Evolutionary conservation across 2,888 invertebrate species (phyloP), one percentile per base, ranked within the genome.

Genomic region (Polydrusus cervinus): DNA sequence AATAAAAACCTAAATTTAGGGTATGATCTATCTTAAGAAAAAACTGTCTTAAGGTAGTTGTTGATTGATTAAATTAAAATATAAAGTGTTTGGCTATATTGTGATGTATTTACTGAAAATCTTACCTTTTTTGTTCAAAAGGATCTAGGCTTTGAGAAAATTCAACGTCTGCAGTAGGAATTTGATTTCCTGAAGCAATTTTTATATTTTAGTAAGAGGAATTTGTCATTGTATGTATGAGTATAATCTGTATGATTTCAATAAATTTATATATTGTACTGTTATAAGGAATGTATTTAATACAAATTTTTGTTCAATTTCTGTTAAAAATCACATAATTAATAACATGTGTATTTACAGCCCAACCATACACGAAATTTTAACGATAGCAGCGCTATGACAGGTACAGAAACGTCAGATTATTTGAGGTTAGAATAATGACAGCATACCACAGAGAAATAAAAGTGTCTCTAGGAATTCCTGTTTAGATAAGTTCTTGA

Each of bases 321-420:
- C 62, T 47, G 57, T 76, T 78, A 64, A 75, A 73, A 79, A 79
- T 78, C 76, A 79, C 79, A 79, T 79, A 78, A 79, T 78, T 78
- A 78, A 64, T 75, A 79, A 78, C 79, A 79, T 79, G 74, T 79
- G 79, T 77, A 68, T 45, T 60, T 55, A 74, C 68, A 47, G 16
- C 47, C 70, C 40, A 60, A 49, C 61, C 64, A 72, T 66, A 47
- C 68, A 55, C 43, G 14, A 61, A 65, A 60, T 57, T 49, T 49
- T 20, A 51, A 60, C 25, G 53, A 65, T 30, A 65, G 18, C 30
- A 49, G 45, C 55, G 16, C 20, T 18, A 51, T 69, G 53, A 30
- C 53, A 53, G 18, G 11, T 20, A 8, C 10, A 16, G 20, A 30
- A 66, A 66, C 38, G 66, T 66, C 66, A 66, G 18, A 8, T 16